These are phyloP conservation scores for Misgurnus anguillicaudatus DNA, from an alignment of 2,113 vertebrate genomes.

Conservation along the genomic window DNA sequence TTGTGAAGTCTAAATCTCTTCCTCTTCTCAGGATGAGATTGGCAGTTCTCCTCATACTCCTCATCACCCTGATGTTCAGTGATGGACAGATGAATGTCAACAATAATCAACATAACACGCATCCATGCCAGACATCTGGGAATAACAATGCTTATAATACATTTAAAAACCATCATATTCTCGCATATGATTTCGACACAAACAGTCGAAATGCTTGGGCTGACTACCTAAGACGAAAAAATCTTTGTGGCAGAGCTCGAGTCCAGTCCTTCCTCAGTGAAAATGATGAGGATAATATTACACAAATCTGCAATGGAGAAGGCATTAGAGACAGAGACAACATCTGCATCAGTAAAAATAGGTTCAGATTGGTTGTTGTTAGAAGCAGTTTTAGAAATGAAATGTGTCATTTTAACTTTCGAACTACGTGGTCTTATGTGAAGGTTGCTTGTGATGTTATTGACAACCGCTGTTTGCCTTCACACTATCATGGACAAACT, in stretches of 20 bases:
- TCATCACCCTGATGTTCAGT: background rate
- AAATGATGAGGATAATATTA: background rate
- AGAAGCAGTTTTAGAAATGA: background rate
- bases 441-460: background rate
- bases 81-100: background rate
- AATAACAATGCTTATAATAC: background rate
- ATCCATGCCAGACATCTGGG: background rate
- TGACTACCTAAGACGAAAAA: background rate
- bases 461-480: background rate
- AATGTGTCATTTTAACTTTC: background rate
- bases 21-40: background rate
- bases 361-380: background rate
- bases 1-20: background rate
- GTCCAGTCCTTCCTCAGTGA: background rate
- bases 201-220: background rate
- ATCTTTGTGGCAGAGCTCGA: background rate
- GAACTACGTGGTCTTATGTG: background rate
- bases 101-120: too few species aligned
- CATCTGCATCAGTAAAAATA: background rate
- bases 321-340: background rate
- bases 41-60: background rate
- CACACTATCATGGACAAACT: background rate
- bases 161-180: background rate
- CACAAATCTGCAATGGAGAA: background rate
- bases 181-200: background rate